phyloP scores from a whole-genome alignment of 2,113 vertebrate genomes.

The Istiophorus platypterus region DNA sequence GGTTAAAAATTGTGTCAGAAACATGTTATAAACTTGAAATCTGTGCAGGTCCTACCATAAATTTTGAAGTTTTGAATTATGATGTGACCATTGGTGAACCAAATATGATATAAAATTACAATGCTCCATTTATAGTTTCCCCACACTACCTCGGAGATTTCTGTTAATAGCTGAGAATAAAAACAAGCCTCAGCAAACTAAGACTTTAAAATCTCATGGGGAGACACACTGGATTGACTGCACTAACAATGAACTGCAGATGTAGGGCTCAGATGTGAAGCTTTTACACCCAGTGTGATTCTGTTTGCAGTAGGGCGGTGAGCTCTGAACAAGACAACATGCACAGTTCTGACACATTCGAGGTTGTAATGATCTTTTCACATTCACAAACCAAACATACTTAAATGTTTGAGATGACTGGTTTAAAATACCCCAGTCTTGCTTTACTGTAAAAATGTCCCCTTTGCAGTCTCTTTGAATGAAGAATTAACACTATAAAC shows the following conservation, averaged over 20 bases:
- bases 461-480: constrained; percentile 29
- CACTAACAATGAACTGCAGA: constrained; percentile 28
- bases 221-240: constrained; percentile 20
- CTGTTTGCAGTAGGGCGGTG: background rate
- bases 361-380: constrained; percentile 14
- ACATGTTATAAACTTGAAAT: background rate
- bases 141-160: constrained; percentile 14
- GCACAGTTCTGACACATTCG: constrained; percentile 19
- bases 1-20: background rate
- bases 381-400: constrained; percentile 2
- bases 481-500: background rate
- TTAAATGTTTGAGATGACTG: constrained; percentile 30
- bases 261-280: constrained; percentile 2
- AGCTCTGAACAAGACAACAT: constrained; percentile 14
- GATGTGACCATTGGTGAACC: background rate
- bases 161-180: constrained; percentile 49
- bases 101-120: constrained; percentile 16
- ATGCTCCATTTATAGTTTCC: background rate
- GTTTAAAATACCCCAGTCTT: background rate
- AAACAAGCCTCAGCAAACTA: constrained; percentile 32
- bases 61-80: background rate
- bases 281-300: background rate
- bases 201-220: constrained; percentile 21
- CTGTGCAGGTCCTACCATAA: background rate
- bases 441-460: background rate